phyloP scores from a whole-genome alignment of 92 coral and sea anemone species.

The Epizoanthus rinbou region DNA sequence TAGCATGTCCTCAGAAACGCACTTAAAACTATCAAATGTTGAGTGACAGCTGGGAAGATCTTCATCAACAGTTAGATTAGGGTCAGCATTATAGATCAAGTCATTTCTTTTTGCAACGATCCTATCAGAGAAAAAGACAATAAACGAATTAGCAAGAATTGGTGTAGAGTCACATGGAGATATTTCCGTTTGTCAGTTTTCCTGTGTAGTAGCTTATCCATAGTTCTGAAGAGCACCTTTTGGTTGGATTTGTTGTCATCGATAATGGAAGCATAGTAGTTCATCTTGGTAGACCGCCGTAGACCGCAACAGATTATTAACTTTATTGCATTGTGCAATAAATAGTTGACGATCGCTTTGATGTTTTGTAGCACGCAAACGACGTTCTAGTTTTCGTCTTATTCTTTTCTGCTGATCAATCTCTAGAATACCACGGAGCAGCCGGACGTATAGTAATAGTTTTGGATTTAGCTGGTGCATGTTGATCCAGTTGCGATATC shows the following conservation, averaged over 20 bases:
- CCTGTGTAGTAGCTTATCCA: slow-evolving; percentile 22
- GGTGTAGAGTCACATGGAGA: slow-evolving; percentile 16
- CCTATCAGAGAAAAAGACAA: not conserved
- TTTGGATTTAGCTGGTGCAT: slow-evolving; percentile 5
- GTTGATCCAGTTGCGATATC: slow-evolving; percentile 15
- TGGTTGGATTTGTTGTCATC: slow-evolving; percentile 20
- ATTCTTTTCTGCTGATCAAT: slow-evolving; percentile 5
- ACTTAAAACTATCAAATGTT: too few relatives aligned
- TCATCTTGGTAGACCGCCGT: slow-evolving; percentile 12
- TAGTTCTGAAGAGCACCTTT: slow-evolving; percentile 37
- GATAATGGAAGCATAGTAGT: slow-evolving; percentile 14
- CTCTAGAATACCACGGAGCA: slow-evolving; percentile 25
- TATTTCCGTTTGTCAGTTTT: slow-evolving; percentile 6
- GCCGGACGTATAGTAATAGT: slow-evolving; percentile 15
- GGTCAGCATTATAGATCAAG: too few relatives aligned
- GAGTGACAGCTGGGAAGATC: too few relatives aligned
- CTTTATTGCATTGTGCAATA: slow-evolving; percentile 13
- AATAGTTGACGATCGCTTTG: slow-evolving; percentile 18
- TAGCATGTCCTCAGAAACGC: too few relatives aligned
- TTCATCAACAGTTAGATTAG: too few relatives aligned
- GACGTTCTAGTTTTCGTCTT: slow-evolving; percentile 24
- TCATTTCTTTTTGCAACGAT: too few relatives aligned
- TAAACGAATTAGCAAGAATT: not conserved
- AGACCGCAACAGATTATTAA: not conserved
- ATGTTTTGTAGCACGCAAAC: slow-evolving; percentile 35